Evolutionary conservation across 2,797 vertebrate species (phyloP), one percentile per base, ranked within the genome.

Genomic region (Adrianichthys oophorus): DNA sequence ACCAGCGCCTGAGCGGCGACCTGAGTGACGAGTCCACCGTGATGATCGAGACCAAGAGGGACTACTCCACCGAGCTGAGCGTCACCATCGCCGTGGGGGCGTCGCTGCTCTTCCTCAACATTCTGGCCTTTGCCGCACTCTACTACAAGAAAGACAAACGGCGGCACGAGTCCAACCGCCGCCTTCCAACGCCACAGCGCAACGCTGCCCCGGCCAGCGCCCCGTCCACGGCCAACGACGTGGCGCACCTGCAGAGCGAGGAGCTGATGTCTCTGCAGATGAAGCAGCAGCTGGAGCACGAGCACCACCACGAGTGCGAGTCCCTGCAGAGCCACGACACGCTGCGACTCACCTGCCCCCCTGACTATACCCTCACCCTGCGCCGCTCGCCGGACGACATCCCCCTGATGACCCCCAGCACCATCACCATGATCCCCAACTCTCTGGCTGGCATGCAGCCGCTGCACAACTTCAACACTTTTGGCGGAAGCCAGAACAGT

Each of bases 71-170:
- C 0, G 97, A 98, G 64, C 84, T 98, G 21, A 98, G 96, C 0
- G 96, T 98, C 67, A 98, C 97, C 63, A 97, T 98, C 4, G 96
- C 96, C 0, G 96, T 98, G 4, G 97, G 96, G 0, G 97, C 96
- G 0, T 98, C 96, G 0, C 82, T 98, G 7, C 92, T 98, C 0
- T 98, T 98, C 70, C 91, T 98, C 4, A 98, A 98, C 81, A 97
- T 98, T 82, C 79, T 98, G 40, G 97, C 97, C 5, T 98, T 98
- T 2, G 96, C 96, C 0, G 96, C 96, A 0, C 87, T 98, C 0
- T 98, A 98, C 84, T 98, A 98, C 87, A 98, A 98, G 85, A 98
- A 98, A 66, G 97, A 98, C 89, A 98, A 98, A 62, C 63, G 96
- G 0, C 93, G 96, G 0, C 96, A 96, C 0, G 95, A 98, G 66